Percentiles rank a stretch among this genome's conserved stretches.
These are phyloP conservation scores for Thaleichthys pacificus DNA, from an alignment of 2,797 vertebrate species.

Conservation along the genomic window DNA sequence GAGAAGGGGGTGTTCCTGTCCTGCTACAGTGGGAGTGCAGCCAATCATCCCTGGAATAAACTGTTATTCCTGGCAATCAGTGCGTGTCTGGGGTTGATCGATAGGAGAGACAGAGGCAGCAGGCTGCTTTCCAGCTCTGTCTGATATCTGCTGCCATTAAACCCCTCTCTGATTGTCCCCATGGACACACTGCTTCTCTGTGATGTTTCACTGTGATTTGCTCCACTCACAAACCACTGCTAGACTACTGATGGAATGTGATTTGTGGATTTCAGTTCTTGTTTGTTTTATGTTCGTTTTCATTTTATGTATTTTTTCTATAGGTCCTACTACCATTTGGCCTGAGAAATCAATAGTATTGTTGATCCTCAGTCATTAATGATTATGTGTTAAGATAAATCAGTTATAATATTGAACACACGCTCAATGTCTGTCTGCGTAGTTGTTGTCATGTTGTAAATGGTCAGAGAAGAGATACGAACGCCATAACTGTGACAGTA, in stretches of 20 bases:
- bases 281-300: slow-evolving; percentile 29
- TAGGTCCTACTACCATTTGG: no score
- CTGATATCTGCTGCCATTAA: slow-evolving; percentile 18
- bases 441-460: no score
- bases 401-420: no score
- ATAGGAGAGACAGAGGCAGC: slow-evolving; percentile 59
- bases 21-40: slow-evolving; percentile 38
- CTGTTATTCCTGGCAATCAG: slow-evolving; percentile 58
- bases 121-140: slow-evolving; percentile 60
- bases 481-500: no score
- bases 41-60: slow-evolving; percentile 62
- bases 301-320: background rate
- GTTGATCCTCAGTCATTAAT: no score
- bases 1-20: slow-evolving; percentile 18
- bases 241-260: slow-evolving; percentile 58
- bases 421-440: no score
- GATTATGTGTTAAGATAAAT: no score
- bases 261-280: slow-evolving; percentile 52
- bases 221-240: slow-evolving; percentile 44
- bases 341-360: no score
- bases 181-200: slow-evolving; percentile 31
- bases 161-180: slow-evolving; percentile 51
- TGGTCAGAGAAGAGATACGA: no score
- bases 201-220: slow-evolving; percentile 52
- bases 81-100: slow-evolving; percentile 55